Evolutionary conservation across 2,113 vertebrate species (phyloP), one percentile per base, ranked within the genome.

Genomic region (Phylloscopus trochiloides): DNA sequence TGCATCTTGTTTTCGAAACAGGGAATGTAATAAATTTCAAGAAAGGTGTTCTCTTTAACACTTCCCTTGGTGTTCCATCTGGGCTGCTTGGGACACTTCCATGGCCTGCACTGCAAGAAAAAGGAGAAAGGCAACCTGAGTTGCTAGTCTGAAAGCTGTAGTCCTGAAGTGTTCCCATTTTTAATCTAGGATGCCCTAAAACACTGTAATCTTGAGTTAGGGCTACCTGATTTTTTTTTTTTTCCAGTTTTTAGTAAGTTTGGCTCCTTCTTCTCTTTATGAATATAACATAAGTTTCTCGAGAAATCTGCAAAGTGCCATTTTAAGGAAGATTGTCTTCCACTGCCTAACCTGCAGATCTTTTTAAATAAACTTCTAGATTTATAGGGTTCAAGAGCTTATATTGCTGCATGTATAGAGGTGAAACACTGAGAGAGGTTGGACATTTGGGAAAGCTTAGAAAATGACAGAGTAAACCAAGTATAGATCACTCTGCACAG

Each of bases 41-140:
- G 80, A 61, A 94, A 94, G 93, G 84, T 92, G 74, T 90, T 85
- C 93, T 82, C 70, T 92, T 78, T 93, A 95, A 79, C 95, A 90
- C 93, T 66, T 95, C 55, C 50, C 66, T 86, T 57, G 66, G 18
- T 88, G 58, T 36, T 96, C 91, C 94, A 90, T 96, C 95, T 96
- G 89, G 77, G 32, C 84, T 90, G 42, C 87, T 79, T 87, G 73
- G 91, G 89, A 76, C 50, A 75, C 25, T 83, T 95, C 32, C 42
- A 24, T 75, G 74, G 85, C 84, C 76, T 71, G 34, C 55, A 17
- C 54, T 7, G 1, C 55, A 71, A 47, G 59, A 52, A 59, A 13
- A 68, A 11, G 29, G 22, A 89, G 36, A 75, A 82, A 61, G 66
- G 28, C 48, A 85, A 72, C 29, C n/a, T 6, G n/a, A 62, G 40